These are phyloP conservation scores for Crematogaster levior DNA, from an alignment of 2,888 invertebrate genomes.

Conservation along the genomic window DNA sequence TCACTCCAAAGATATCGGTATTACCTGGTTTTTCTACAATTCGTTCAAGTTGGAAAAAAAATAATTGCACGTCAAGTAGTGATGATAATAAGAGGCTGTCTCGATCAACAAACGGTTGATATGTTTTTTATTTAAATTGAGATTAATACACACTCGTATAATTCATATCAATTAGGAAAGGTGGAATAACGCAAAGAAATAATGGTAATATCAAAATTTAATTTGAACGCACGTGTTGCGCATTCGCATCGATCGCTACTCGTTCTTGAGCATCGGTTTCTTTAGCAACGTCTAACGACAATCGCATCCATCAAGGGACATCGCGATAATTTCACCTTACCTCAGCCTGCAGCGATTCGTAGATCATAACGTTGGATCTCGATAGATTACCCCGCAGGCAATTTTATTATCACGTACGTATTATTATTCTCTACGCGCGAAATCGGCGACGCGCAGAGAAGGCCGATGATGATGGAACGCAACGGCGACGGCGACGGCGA, in stretches of 20 bases:
- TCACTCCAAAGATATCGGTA: conserved; percentile 8
- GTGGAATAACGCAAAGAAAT: not conserved
- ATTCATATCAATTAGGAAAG: not conserved
- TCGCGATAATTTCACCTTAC: conserved; percentile 83
- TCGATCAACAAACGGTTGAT: not conserved
- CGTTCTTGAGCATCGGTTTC: conserved; percentile 82
- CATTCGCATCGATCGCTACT: conserved; percentile 74
- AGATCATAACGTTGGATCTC: conserved; percentile 71
- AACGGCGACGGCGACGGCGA: conserved; percentile 21
- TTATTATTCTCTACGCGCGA: no score
- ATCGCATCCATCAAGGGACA: conserved; percentile 84
- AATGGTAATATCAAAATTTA: not conserved
- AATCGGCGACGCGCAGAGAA: conserved; percentile 10
- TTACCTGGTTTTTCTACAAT: not conserved
- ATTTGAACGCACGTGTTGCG: conserved; percentile 45
- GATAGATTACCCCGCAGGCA: conserved; percentile 82
- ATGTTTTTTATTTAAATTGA: not conserved
- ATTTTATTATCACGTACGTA: conserved; percentile 78
- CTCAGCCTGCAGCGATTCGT: conserved; percentile 68
- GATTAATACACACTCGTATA: not conserved
- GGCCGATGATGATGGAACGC: conserved; percentile 10
- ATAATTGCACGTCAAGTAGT: not conserved
- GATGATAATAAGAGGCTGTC: not conserved
- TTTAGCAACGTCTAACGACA: conserved; percentile 83
- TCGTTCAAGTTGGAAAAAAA: not conserved